phyloP scores from a whole-genome alignment of 2,113 vertebrate genomes.

The Pomatorhinus ruficollis region DNA sequence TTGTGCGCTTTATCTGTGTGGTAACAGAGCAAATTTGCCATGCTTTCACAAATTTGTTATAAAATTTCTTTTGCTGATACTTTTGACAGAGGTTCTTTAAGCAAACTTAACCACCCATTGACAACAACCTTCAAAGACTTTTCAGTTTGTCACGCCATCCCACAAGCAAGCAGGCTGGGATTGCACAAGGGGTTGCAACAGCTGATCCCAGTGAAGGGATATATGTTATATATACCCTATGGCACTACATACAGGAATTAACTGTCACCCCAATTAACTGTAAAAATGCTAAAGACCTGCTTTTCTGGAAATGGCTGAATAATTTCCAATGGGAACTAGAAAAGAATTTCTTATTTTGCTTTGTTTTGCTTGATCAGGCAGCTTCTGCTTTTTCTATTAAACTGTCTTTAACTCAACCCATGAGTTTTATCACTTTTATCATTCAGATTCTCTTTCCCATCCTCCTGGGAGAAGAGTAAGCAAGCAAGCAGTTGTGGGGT shows the following conservation, averaged over 20 bases:
- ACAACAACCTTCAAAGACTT: background rate
- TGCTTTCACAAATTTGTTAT: background rate
- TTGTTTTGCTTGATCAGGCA: background rate
- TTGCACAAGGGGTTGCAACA: background rate
- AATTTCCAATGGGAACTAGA: background rate
- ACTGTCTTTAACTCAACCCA: background rate
- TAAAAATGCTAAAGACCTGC: background rate
- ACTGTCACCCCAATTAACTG: background rate
- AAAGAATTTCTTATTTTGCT: background rate
- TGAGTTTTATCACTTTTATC: background rate
- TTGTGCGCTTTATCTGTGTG: background rate
- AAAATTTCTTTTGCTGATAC: background rate
- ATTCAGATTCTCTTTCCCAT: background rate
- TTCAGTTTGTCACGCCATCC: rapidly evolving
- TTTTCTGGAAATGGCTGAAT: background rate
- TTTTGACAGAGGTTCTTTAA: background rate
- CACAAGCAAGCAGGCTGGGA: background rate
- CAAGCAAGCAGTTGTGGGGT: background rate
- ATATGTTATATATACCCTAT: too few relatives aligned
- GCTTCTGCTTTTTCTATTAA: background rate
- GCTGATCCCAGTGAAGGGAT: background rate
- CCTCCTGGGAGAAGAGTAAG: background rate
- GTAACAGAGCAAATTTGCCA: background rate
- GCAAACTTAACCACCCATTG: background rate
- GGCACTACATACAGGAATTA: background rate